Evolutionary conservation across 2,113 vertebrate species (phyloP).

Genomic region (Indicator maculatus): DNA sequence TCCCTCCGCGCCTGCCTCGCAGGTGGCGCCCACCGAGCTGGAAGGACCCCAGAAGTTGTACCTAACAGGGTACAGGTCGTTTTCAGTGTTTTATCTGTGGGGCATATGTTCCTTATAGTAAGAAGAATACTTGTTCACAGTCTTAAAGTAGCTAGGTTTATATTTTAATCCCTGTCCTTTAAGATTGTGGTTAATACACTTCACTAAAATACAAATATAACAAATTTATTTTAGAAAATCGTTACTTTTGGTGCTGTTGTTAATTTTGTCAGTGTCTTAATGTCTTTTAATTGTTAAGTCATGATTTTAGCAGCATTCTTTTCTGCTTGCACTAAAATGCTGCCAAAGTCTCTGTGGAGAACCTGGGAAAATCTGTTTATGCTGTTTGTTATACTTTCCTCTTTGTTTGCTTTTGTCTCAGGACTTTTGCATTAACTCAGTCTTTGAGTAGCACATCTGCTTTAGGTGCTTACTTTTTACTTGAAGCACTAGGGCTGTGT

Average conservation of each 20-base stretch:
- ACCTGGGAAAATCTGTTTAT: slow-evolving; percentile 18
- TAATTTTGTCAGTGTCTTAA: not conserved
- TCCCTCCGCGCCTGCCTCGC: fast-evolving
- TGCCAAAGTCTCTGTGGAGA: not conserved
- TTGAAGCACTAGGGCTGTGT: not conserved
- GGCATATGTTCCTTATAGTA: not conserved
- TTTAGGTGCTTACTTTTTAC: not conserved
- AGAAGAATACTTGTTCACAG: not conserved
- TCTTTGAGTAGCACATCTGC: not conserved
- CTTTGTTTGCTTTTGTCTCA: not conserved
- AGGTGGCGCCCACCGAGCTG: fast-evolving
- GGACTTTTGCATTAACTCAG: not conserved
- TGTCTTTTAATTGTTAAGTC: not conserved
- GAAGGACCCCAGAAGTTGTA: not conserved
- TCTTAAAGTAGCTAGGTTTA: not conserved
- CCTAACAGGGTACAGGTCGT: not conserved
- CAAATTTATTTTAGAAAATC: not conserved
- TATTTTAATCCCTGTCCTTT: not conserved
- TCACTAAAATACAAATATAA: not conserved
- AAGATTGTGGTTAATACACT: not conserved
- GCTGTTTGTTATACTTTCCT: not conserved
- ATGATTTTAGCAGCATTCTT: not conserved
- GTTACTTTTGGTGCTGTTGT: not conserved
- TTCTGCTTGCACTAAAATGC: not conserved
- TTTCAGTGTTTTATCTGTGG: not conserved